Conservation (phyloP, 2,888 invertebrate genomes). For the Tetramorium bicarinatum region DNA sequence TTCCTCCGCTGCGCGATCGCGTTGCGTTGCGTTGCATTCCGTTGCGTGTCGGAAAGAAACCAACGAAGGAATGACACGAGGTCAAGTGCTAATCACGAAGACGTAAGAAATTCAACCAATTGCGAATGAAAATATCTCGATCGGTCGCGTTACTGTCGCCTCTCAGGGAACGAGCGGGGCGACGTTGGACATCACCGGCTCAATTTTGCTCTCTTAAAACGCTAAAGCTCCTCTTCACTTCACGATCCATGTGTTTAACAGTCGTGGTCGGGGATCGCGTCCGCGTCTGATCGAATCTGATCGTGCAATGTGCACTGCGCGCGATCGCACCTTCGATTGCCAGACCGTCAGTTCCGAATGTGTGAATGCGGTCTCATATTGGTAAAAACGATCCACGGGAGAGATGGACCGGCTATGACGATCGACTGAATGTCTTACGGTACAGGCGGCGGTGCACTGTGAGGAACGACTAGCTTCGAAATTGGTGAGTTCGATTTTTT, state of each 20-base stretch:
- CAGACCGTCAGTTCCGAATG: conserved; percentile 24
- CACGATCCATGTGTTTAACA: conserved; percentile 65
- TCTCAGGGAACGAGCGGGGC: background rate
- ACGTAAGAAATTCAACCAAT: conserved; percentile 2
- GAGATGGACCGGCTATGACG: conserved; percentile 67
- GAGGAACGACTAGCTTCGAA: conserved; percentile 65
- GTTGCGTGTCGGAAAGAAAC: conserved; percentile 1
- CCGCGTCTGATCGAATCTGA: conserved; percentile 41
- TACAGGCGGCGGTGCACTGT: conserved; percentile 38
- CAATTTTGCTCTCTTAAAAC: conserved; percentile 30
- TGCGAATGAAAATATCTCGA: conserved; percentile 6
- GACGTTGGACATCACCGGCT: background rate
- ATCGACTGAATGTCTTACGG: conserved; percentile 62
- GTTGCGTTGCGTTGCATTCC: no score
- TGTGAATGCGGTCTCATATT: conserved; percentile 24
- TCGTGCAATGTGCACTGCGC: conserved; percentile 51
- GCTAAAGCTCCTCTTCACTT: conserved; percentile 34
- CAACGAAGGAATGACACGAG: background rate
- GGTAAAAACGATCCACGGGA: conserved; percentile 32
- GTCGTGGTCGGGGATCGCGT: conserved; percentile 37
- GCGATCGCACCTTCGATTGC: conserved; percentile 32
- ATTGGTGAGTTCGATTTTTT: conserved; percentile 71
- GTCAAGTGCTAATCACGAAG: background rate
- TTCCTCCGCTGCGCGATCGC: background rate
- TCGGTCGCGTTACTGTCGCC: background rate